Percentiles rank a stretch among this genome's conserved stretches.
Conservation (phyloP, 2,113 vertebrate species). For the Microtus pennsylvanicus region DNA sequence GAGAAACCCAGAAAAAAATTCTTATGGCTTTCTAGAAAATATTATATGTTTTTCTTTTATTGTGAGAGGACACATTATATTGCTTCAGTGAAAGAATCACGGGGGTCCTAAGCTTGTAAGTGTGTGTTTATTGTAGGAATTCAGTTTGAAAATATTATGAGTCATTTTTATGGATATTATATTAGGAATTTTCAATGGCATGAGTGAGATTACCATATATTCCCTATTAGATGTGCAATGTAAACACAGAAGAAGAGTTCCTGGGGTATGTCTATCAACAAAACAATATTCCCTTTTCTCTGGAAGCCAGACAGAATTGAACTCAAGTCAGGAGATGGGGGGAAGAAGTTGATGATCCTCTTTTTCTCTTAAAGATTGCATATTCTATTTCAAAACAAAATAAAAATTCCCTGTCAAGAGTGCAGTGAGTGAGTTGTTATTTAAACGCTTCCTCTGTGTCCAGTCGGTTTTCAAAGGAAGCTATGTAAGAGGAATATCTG, state of each 20-base stretch:
- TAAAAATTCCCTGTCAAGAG: not conserved
- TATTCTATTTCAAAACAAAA: not conserved
- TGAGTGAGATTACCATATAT: not conserved
- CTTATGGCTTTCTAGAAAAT: not conserved
- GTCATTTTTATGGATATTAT: not conserved
- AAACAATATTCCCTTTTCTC: not conserved
- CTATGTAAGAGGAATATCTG: fast-evolving
- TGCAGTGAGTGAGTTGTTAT: not conserved
- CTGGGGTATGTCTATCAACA: not conserved
- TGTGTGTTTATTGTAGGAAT: not conserved
- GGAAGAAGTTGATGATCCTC: not conserved
- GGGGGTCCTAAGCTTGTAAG: not conserved
- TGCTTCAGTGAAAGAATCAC: not conserved
- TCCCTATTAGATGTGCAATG: not conserved
- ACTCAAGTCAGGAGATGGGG: not conserved
- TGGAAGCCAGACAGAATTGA: not conserved
- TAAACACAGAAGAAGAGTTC: not conserved
- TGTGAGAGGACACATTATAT: not conserved
- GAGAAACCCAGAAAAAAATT: not conserved
- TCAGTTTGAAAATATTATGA: not conserved
- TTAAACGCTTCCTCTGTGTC: not conserved
- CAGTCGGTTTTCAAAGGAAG: not conserved
- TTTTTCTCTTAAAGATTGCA: not conserved
- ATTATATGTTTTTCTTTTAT: not conserved
- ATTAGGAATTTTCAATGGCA: not conserved